A percentile compares a stretch with the other conserved stretches of the same genome.
phyloP scores from a whole-genome alignment of 2,797 vertebrate genomes.

The Natrix natrix region DNA sequence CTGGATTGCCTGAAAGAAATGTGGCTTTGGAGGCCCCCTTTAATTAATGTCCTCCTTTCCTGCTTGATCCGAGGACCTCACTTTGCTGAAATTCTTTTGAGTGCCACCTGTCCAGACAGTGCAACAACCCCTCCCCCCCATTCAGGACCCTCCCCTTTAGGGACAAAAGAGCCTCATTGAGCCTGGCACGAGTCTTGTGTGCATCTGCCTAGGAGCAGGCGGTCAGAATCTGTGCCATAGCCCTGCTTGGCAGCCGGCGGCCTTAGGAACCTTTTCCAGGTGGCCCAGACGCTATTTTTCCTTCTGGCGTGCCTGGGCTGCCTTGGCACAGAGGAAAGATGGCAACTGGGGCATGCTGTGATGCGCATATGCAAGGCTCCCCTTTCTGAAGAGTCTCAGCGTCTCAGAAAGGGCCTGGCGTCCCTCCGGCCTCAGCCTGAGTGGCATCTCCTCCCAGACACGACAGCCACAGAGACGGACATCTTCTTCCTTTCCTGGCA shows the following conservation, averaged over 20 bases:
- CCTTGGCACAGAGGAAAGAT: background rate
- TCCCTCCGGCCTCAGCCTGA: background rate
- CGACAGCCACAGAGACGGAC: background rate
- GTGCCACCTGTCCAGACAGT: background rate
- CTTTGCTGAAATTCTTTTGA: background rate
- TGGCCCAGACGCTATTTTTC: background rate
- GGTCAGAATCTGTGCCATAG: background rate
- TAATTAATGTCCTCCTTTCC: background rate
- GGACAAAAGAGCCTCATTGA: background rate
- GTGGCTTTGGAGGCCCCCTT: background rate
- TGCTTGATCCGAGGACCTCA: background rate
- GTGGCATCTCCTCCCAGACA: background rate
- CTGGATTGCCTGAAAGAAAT: background rate
- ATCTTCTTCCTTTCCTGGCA: background rate
- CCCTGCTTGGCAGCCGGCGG: background rate
- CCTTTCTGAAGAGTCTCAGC: background rate
- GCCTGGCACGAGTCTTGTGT: background rate
- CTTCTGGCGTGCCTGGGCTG: background rate
- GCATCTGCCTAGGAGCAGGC: background rate
- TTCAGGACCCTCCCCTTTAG: no score
- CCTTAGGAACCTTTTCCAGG: background rate
- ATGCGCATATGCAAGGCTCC: background rate
- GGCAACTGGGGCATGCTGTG: background rate
- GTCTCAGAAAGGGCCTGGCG: background rate
- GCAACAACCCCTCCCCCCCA: background rate